Conservation (phyloP, 30 jellyfish, hydroid and myxozoan species). For the Rhopilema esculentum region DNA sequence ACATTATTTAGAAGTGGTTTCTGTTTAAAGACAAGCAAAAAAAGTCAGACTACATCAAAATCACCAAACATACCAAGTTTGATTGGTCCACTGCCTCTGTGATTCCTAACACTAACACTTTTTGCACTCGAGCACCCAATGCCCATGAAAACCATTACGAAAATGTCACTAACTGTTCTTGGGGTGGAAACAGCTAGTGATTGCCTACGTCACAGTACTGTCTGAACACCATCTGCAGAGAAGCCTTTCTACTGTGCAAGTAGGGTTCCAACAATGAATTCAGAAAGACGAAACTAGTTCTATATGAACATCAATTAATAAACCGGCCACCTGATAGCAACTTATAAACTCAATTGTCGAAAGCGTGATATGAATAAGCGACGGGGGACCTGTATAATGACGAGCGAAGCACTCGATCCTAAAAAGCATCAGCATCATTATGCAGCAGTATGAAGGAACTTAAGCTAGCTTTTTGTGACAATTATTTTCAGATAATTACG, state of each 20-base stretch:
- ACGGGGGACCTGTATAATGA: neutral
- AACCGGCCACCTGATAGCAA: neutral
- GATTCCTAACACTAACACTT: slow-evolving; percentile 15
- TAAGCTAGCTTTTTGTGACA: too few species aligned
- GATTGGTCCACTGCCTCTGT: slow-evolving; percentile 5
- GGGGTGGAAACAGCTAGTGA: neutral
- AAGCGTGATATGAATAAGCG: neutral
- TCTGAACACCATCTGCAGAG: neutral
- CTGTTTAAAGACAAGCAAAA: neutral
- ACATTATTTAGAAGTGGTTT: too few species aligned
- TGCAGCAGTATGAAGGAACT: neutral
- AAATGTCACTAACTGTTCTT: neutral
- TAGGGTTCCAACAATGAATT: neutral
- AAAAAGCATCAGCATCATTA: neutral
- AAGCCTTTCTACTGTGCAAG: neutral
- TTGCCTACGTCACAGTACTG: neutral
- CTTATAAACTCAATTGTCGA: neutral
- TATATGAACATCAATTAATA: neutral
- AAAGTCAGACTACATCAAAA: neutral
- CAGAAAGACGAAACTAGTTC: neutral
- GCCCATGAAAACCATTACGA: slow-evolving; percentile 54
- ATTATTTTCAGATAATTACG: too few species aligned
- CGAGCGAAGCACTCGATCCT: neutral
- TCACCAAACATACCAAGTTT: slow-evolving; percentile 34
- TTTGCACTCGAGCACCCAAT: slow-evolving; percentile 52